Percentiles rank a stretch among this genome's conserved stretches.
phyloP scores from a whole-genome alignment of 2,797 vertebrate species.

The Crypturellus tataupa region DNA sequence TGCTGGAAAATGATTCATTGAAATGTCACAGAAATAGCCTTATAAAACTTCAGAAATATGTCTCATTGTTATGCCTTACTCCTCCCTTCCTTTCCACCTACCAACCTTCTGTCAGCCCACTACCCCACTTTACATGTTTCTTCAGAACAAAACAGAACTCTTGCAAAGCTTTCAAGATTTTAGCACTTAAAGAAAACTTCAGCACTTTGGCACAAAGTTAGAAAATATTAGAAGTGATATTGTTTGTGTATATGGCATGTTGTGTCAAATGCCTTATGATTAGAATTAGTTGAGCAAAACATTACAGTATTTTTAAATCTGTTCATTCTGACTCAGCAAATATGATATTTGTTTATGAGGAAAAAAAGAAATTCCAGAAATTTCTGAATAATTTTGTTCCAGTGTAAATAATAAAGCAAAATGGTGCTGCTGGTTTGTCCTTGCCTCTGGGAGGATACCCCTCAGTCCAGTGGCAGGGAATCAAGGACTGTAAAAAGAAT shows the following conservation, averaged over 20 bases:
- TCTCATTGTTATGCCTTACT: conserved; percentile 67
- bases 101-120: conserved; percentile 64
- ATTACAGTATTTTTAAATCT: not conserved
- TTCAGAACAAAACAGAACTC: not conserved
- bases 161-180: not conserved
- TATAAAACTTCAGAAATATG: conserved; percentile 66
- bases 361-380: not conserved
- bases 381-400: not conserved
- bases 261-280: not conserved
- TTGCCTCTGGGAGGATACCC: not conserved
- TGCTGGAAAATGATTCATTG: conserved; percentile 71
- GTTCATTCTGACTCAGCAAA: conserved; percentile 14
- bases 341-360: not conserved
- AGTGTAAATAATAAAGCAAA: not conserved
- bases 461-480: not conserved
- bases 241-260: not conserved
- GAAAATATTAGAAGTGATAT: not conserved
- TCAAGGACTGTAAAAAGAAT: not conserved
- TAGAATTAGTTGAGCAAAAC: not conserved
- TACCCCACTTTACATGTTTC: conserved; percentile 7
- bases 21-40: conserved; percentile 62
- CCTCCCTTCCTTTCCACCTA: conserved; percentile 57
- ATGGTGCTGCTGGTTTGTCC: not conserved
- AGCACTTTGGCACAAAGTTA: not conserved
- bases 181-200: not conserved